Conservation (phyloP, 2,888 invertebrate species). For the Chloroclysta siterata region DNA sequence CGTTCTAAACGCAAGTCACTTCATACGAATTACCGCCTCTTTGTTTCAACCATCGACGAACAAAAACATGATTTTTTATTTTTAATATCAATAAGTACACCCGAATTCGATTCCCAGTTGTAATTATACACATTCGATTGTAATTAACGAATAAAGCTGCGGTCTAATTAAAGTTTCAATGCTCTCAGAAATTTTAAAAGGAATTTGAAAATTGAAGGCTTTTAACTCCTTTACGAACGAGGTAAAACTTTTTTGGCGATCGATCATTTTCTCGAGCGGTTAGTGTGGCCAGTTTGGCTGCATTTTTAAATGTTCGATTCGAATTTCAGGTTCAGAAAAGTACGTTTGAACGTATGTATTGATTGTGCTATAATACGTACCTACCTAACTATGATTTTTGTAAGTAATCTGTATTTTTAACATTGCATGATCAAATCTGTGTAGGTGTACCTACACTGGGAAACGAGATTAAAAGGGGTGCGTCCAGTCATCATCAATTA, state of each 20-base stretch:
- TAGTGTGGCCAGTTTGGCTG: conserved; percentile 41
- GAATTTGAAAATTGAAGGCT: conserved; percentile 52
- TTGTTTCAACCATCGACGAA: conserved; percentile 75
- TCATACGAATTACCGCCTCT: conserved; percentile 79
- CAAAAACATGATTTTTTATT: conserved; percentile 65
- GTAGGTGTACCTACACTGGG: conserved; percentile 38
- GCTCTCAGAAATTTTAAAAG: conserved; percentile 48
- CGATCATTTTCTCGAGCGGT: conserved; percentile 44
- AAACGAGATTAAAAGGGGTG: conserved; percentile 74
- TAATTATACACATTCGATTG: conserved; percentile 69
- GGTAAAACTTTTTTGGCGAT: conserved; percentile 45
- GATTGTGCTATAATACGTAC: not conserved
- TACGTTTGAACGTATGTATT: conserved; percentile 13
- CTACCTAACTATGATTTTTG: conserved; percentile 11
- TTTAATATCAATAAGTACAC: conserved; percentile 66
- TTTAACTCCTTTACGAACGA: conserved; percentile 45
- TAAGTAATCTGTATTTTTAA: conserved; percentile 28
- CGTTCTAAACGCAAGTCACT: conserved; percentile 78
- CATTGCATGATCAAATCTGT: conserved; percentile 34
- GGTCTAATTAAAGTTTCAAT: conserved; percentile 72
- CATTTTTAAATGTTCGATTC: conserved; percentile 38
- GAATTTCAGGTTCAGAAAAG: conserved; percentile 34
- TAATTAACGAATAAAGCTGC: conserved; percentile 61
- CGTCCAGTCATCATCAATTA: conserved; percentile 73
- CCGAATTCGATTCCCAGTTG: conserved; percentile 65